These are phyloP conservation scores for Rhabdornis inornatus DNA, from an alignment of 2,113 vertebrate species.

Conservation along the genomic window DNA sequence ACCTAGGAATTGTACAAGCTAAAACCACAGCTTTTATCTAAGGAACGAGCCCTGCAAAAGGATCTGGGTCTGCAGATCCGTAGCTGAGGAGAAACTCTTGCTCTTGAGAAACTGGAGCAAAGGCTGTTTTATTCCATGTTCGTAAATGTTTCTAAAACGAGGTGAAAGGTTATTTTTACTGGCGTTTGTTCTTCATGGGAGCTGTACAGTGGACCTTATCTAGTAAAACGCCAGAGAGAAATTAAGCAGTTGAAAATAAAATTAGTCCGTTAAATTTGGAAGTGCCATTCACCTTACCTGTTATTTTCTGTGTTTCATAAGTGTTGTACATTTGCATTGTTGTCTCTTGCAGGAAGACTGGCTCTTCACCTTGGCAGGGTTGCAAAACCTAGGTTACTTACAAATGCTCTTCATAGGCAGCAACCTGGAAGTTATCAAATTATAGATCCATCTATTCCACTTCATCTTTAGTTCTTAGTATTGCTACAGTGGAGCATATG, in stretches of 20 bases:
- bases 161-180: background rate
- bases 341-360: background rate
- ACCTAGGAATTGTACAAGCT: background rate
- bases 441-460: background rate
- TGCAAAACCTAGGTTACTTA: background rate
- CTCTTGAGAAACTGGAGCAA: background rate
- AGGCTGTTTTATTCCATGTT: background rate
- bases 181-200: background rate
- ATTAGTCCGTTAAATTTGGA: background rate
- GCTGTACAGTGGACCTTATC: background rate
- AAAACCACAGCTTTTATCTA: background rate
- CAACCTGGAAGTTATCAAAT: background rate
- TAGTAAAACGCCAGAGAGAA: background rate
- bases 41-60: background rate
- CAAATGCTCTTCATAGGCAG: background rate
- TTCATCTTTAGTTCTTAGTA: background rate
- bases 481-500: background rate
- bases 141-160: background rate
- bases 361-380: background rate
- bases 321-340: background rate
- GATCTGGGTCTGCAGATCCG: background rate
- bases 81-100: background rate
- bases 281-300: accelerated
- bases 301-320: background rate
- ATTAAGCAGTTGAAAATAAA: background rate